Evolutionary conservation across 1,140 invertebrate genomes (phyloP).

Genomic region (Microplitis mediator): DNA sequence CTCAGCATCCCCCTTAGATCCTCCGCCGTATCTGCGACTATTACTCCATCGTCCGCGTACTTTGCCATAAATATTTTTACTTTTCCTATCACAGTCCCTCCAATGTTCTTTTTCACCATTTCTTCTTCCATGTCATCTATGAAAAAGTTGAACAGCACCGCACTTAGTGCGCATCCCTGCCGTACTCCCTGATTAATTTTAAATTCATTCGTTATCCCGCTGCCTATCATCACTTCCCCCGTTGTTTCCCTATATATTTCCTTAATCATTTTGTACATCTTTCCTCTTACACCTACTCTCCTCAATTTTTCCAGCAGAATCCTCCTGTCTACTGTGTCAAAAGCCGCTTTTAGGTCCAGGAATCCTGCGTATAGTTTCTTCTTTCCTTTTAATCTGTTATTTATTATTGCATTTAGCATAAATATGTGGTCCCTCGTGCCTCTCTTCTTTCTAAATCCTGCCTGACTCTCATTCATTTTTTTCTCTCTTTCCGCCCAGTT

Average conservation of each 20-base stretch:
- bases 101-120: neutral
- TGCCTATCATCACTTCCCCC: conserved; percentile 1
- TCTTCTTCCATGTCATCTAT: conserved; percentile 14
- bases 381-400: too few species aligned
- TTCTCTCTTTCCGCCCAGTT: too few species aligned
- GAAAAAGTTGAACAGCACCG: conserved; percentile 8
- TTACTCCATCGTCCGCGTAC: too few species aligned
- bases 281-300: neutral
- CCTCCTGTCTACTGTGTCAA: neutral
- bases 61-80: neutral
- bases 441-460: too few species aligned
- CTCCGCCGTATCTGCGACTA: neutral
- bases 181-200: neutral
- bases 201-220: neutral
- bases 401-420: too few species aligned
- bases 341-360: too few species aligned
- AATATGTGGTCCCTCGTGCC: too few species aligned
- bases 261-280: neutral
- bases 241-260: neutral
- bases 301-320: neutral
- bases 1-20: neutral
- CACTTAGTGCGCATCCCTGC: conserved; percentile 22
- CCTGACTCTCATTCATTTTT: too few species aligned
- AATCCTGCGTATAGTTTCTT: conserved; percentile 23
- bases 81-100: neutral